Evolutionary conservation across 2,888 invertebrate genomes (phyloP).

Genomic region (Zaprionus bogoriensis): DNA sequence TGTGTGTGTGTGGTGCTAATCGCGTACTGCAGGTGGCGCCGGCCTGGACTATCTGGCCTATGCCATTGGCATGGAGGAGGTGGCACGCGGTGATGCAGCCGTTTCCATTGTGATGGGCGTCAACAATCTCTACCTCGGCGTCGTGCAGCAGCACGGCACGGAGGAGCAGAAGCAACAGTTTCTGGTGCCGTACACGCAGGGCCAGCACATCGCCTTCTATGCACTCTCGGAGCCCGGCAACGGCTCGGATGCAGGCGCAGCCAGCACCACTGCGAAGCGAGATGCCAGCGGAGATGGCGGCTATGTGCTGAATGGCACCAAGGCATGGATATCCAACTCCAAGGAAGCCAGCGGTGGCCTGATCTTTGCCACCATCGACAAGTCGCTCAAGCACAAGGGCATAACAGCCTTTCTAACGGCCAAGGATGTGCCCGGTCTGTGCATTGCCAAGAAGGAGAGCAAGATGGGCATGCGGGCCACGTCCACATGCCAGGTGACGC

Average conservation of each 20-base stretch:
- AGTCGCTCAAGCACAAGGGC: constrained; percentile 87
- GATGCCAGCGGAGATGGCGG: constrained; percentile 84
- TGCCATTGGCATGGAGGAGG: constrained; percentile 95
- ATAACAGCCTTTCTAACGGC: constrained; percentile 95
- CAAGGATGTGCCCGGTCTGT: constrained; percentile 90
- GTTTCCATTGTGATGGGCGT: constrained; percentile 96
- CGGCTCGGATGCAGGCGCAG: constrained; percentile 97
- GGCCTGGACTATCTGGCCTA: constrained; percentile 96
- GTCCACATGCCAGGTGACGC: constrained; percentile 94
- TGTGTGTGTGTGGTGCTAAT: background rate
- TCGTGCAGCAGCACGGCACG: constrained; percentile 90
- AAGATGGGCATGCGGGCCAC: constrained; percentile 92
- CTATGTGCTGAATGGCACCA: constrained; percentile 92
- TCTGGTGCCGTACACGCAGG: constrained; percentile 89
- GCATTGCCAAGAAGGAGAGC: constrained; percentile 95
- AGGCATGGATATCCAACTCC: constrained; percentile 96
- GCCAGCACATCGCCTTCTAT: constrained; percentile 91
- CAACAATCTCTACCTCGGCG: constrained; percentile 94
- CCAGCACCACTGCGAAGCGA: constrained; percentile 90
- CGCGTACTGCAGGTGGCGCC: constrained; percentile 86
- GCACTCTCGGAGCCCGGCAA: constrained; percentile 97
- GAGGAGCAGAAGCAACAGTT: constrained; percentile 91
- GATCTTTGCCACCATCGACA: constrained; percentile 95
- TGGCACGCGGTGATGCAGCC: constrained; percentile 94
- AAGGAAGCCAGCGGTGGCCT: constrained; percentile 92